Percentiles rank a stretch among this genome's conserved stretches.
phyloP scores from a whole-genome alignment of 2,888 invertebrate genomes.

The Eupithecia subumbrata region DNA sequence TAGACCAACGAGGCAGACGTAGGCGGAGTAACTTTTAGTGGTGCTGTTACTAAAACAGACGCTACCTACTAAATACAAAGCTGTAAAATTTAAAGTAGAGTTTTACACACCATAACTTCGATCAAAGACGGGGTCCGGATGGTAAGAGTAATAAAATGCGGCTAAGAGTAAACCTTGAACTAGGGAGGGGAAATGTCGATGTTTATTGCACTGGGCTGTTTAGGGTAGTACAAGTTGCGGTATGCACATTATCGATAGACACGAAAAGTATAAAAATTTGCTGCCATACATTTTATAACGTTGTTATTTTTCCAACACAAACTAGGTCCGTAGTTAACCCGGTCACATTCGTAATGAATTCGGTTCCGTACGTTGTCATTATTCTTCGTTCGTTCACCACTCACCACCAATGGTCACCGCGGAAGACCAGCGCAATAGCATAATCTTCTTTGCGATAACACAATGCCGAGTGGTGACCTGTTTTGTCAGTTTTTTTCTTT shows the following conservation, averaged over 20 bases:
- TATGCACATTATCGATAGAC: background rate
- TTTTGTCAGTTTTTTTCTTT: background rate
- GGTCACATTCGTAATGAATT: no score
- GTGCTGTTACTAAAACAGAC: constrained; percentile 29
- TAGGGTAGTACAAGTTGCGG: background rate
- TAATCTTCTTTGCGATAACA: no score
- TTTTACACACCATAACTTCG: constrained; percentile 51
- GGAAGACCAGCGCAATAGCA: no score
- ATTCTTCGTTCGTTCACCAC: no score
- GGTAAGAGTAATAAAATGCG: constrained; percentile 62
- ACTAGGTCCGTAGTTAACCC: no score
- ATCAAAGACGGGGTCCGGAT: constrained; percentile 58
- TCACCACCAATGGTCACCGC: no score
- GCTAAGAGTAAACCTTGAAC: constrained; percentile 36
- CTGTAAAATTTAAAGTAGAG: constrained; percentile 45
- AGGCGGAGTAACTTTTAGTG: background rate
- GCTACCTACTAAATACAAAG: constrained; percentile 38
- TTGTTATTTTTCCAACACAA: background rate
- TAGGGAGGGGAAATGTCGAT: constrained; percentile 30
- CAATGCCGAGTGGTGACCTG: no score
- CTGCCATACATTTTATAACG: background rate
- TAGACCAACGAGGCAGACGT: no score
- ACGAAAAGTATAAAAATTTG: background rate
- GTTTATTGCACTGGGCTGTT: constrained; percentile 4
- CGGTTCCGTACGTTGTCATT: no score